These are phyloP conservation scores for Ostrea denselamellosa DNA, from an alignment of 1,140 invertebrate genomes.

Conservation along the genomic window DNA sequence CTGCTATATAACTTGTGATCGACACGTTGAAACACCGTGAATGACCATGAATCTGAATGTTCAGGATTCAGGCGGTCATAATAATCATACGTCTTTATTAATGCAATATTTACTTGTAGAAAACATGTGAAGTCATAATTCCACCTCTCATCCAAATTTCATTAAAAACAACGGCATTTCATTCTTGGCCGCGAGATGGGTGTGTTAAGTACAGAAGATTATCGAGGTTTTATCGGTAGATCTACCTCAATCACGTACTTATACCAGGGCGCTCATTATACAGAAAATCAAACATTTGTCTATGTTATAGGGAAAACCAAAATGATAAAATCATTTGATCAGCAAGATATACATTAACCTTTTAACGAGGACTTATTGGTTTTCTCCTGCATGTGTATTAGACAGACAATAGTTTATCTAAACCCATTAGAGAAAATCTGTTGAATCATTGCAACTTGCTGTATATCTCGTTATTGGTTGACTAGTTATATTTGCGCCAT, in stretches of 20 bases:
- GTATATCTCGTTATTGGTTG: neutral
- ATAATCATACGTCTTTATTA: neutral
- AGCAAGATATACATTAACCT: conserved; percentile 17
- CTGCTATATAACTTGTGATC: too few relatives aligned
- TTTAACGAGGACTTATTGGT: conserved; percentile 1
- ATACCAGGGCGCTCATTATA: conserved; percentile 11
- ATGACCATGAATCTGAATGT: too few relatives aligned
- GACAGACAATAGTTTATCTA: conserved; percentile 38
- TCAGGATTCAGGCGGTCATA: neutral
- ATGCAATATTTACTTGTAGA: neutral
- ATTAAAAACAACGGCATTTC: neutral
- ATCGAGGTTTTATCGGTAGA: neutral
- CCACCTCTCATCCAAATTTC: neutral
- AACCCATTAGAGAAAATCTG: conserved; percentile 16
- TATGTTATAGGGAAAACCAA: neutral
- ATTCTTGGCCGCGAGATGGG: neutral
- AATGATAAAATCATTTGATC: conserved; percentile 28
- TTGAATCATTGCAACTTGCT: conserved; percentile 5
- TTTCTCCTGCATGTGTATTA: neutral
- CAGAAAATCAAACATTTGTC: neutral
- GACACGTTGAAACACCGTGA: too few relatives aligned
- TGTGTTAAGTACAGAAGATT: conserved; percentile 4
- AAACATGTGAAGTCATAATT: neutral
- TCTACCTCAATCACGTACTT: neutral
- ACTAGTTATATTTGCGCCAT: neutral